These are phyloP conservation scores for Anguilla japonica DNA, from an alignment of 2,113 vertebrate species.

Conservation along the genomic window DNA sequence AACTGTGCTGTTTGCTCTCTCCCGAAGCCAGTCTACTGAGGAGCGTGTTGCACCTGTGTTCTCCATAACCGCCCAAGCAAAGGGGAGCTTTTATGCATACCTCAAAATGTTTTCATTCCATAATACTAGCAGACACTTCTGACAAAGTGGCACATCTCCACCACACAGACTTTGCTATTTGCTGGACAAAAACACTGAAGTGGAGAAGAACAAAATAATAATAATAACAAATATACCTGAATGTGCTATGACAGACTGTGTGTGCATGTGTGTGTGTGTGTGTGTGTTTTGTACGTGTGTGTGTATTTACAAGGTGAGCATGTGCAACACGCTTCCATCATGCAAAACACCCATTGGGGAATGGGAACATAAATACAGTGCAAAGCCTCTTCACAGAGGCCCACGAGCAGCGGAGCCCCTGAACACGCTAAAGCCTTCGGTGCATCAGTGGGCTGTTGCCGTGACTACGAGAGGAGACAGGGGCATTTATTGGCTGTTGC, in stretches of 20 bases:
- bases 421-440: not conserved
- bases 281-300: not conserved
- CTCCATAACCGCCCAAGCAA: constrained; percentile 51
- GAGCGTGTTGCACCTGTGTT: constrained; percentile 57
- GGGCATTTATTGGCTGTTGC: constrained; percentile 25
- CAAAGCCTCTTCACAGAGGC: not conserved
- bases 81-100: not conserved
- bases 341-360: too few species aligned
- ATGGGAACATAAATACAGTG: not conserved
- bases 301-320: too few species aligned
- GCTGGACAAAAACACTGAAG: not conserved
- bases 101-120: not conserved
- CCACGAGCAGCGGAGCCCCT: too few species aligned
- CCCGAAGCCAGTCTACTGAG: constrained; percentile 57
- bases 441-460: not conserved
- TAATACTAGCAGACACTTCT: not conserved
- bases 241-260: not conserved
- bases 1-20: constrained; percentile 55
- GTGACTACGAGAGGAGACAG: constrained; percentile 39
- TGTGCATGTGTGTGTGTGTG: not conserved
- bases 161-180: not conserved
- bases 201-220: not conserved
- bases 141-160: not conserved
- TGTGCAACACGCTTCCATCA: not conserved
- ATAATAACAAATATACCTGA: not conserved